Evolutionary conservation across 2,113 vertebrate genomes (phyloP).

Genomic region (Carlito syrichta): DNA sequence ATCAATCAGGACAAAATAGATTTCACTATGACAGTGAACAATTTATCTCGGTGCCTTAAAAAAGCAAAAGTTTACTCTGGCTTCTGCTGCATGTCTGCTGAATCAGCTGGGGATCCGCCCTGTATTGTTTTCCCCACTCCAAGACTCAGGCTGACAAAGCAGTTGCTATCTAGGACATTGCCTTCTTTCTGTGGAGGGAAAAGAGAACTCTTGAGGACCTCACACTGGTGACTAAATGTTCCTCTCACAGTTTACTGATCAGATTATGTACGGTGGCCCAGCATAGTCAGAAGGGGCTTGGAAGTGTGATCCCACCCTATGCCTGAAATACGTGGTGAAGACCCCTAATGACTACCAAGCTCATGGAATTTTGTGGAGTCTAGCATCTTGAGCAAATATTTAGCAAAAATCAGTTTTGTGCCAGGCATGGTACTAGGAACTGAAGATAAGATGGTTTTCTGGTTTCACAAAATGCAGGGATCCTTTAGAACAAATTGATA

Average conservation of each 20-base stretch:
- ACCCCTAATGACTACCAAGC: background rate
- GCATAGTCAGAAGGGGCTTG: background rate
- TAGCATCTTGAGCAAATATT: background rate
- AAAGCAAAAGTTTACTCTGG: background rate
- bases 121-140: accelerated
- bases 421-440: background rate
- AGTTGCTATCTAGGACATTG: background rate
- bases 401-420: background rate
- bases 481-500: background rate
- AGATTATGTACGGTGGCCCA: background rate
- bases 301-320: background rate
- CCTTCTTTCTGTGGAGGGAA: background rate
- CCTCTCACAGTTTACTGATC: background rate
- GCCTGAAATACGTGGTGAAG: conserved; percentile 3
- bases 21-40: background rate
- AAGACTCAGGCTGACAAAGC: background rate
- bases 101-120: background rate
- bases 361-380: background rate
- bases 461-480: background rate
- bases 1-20: background rate
- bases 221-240: background rate
- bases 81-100: accelerated
- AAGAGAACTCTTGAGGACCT: background rate
- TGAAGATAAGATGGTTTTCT: background rate
- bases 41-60: background rate